These are phyloP conservation scores for Aporophyla lueneburgensis DNA, from an alignment of 2,888 invertebrate species.

Conservation along the genomic window DNA sequence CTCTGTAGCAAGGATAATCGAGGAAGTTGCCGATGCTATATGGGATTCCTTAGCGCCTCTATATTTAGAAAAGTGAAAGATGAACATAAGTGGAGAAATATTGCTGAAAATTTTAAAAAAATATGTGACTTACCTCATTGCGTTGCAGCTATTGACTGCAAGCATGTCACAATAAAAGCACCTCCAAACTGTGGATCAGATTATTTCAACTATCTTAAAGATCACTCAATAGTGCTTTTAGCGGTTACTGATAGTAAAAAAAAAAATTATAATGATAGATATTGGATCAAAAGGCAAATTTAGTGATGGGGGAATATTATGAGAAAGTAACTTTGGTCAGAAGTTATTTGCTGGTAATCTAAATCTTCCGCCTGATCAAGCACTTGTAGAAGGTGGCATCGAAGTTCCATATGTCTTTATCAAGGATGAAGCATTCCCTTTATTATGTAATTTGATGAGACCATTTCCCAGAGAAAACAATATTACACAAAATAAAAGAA, in stretches of 20 bases:
- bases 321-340: constrained; percentile 46
- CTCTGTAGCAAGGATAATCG: constrained; percentile 47
- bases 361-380: constrained; percentile 43
- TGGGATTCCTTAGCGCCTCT: constrained; percentile 26
- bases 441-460: constrained; percentile 44
- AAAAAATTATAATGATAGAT: constrained; percentile 47
- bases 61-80: constrained; percentile 31
- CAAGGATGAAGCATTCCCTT: constrained; percentile 40
- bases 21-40: constrained; percentile 55
- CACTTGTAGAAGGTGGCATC: constrained; percentile 42
- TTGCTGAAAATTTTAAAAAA: constrained; percentile 37
- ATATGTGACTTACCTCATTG: constrained; percentile 38
- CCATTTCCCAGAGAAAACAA: constrained; percentile 37
- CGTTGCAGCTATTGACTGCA: constrained; percentile 46
- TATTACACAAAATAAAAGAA: constrained; percentile 47
- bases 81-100: constrained; percentile 42
- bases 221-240: constrained; percentile 45
- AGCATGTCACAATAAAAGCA: constrained; percentile 38
- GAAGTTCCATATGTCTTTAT: constrained; percentile 49
- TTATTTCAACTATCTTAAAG: constrained; percentile 48
- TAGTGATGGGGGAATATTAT: constrained; percentile 51
- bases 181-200: constrained; percentile 47
- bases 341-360: constrained; percentile 37
- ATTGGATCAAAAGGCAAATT: constrained; percentile 54
- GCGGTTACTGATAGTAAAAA: constrained; percentile 45